phyloP scores from a whole-genome alignment of 2,888 invertebrate species.

The Acronicta leporina region DNA sequence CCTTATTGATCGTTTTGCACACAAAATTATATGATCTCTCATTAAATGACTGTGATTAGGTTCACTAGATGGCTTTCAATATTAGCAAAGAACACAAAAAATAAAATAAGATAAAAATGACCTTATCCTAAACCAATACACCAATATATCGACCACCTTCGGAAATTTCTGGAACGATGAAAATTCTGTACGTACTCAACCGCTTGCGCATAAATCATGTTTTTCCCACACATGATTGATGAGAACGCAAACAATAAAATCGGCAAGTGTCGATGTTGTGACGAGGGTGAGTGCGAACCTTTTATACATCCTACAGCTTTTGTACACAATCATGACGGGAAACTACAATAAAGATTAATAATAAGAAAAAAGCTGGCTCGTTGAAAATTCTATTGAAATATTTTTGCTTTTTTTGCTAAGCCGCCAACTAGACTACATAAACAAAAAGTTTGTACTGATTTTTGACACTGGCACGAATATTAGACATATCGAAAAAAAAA shows the following conservation, averaged over 20 bases:
- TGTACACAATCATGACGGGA: conserved; percentile 21
- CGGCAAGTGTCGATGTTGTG: conserved; percentile 30
- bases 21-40: too few relatives aligned
- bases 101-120: too few relatives aligned
- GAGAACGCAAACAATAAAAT: conserved; percentile 42
- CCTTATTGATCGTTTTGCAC: too few relatives aligned
- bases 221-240: conserved; percentile 40
- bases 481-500: too few relatives aligned
- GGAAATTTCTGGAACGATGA: not conserved
- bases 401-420: conserved; percentile 1
- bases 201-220: conserved; percentile 29
- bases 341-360: conserved; percentile 40
- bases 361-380: conserved; percentile 6
- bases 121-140: too few relatives aligned
- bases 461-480: too few relatives aligned
- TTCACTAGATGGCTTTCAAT: too few relatives aligned
- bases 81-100: too few relatives aligned
- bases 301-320: conserved; percentile 24
- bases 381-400: conserved; percentile 12
- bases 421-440: not conserved
- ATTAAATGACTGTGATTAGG: too few relatives aligned
- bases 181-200: conserved; percentile 3
- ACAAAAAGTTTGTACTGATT: too few relatives aligned
- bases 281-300: conserved; percentile 45
- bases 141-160: too few relatives aligned